A percentile compares a stretch with the other conserved stretches of the same genome.
Conservation (phyloP, 1,140 invertebrate species). For the Mizuhopecten yessoensis region DNA sequence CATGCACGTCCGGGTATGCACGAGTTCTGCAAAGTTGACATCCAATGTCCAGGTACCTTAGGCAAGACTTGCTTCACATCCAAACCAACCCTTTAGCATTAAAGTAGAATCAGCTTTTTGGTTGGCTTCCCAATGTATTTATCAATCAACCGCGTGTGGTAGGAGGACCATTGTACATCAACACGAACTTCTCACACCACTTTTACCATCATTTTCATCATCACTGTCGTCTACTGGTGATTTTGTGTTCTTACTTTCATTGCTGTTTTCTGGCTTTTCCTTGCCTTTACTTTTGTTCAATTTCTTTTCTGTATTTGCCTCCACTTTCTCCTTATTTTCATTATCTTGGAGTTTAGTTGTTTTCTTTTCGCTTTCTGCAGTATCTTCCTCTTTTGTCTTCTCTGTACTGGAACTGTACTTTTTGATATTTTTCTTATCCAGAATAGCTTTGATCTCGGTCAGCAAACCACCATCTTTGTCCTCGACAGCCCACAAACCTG, state of each 20-base stretch:
- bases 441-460: not conserved
- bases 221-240: not conserved
- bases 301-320: not conserved
- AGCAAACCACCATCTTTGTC: conserved; percentile 1
- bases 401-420: not conserved
- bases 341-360: not conserved
- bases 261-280: not conserved
- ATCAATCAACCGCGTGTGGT: too few relatives aligned
- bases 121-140: too few relatives aligned
- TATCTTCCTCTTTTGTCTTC: not conserved
- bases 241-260: not conserved
- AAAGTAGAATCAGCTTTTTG: too few relatives aligned
- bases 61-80: too few relatives aligned
- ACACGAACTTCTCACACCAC: not conserved
- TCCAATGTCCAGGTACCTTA: too few relatives aligned
- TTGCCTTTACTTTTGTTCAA: not conserved
- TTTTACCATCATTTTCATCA: conserved; percentile 35
- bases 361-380: not conserved
- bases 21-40: too few relatives aligned
- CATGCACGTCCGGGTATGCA: too few relatives aligned
- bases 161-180: not conserved
- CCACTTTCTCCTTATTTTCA: not conserved
- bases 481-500: conserved; percentile 16
- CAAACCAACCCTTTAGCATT: too few relatives aligned
- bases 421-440: not conserved